Base-by-base conservation (phyloP, 64 coral and sea anemone genomes). In the Stylophora pistillata region DNA sequence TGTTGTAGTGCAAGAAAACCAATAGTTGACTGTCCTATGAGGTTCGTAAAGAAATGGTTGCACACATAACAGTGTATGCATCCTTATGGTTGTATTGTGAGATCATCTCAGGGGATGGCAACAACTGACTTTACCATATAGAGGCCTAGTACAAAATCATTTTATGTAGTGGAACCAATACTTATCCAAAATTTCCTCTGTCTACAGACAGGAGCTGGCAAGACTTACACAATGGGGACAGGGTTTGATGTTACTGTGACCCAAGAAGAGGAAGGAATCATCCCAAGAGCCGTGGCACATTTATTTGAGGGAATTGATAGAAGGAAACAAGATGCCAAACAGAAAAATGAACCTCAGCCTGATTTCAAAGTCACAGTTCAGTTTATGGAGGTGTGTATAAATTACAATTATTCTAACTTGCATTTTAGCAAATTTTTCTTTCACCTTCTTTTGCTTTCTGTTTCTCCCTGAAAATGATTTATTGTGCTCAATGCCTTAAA, bases 201-300 rank as follows among this genome's bases (percentile, higher is more conserved):
- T 13, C 31, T 56, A 41, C 77, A 99, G 93, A 99, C 97, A 85
- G 97, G 97, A 78, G 89, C 97, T 81, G 97, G 97, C 2, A 99
- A 99, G 55, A 99, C 97, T 0, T 99, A 95, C 41, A 99, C 97
- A 12, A 99, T 99, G 97, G 97, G 97, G 9, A 99, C 97, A 55
- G 97, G 97, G 13, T 99, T 99, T 95, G 97, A 99, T 81, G 82
- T 99, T 14, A 90, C 88, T 55, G 87, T 86, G 5, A 62, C 86
- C 32, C 86, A 69, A 32, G 93, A 95, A 27, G 97, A 95, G 82
- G 97, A 99, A 65, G 97, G 97, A 16, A 99, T 95, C 66, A 71
- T 99, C 15, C 97, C 97, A 0, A 86, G 97, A 72, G 97, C 97
- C 56, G 97, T 99, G 18, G 78, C 83, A 5, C 97, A 99, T 77